Evolutionary conservation across 2,888 invertebrate species (phyloP).

Genomic region (Clistopyga incitator): DNA sequence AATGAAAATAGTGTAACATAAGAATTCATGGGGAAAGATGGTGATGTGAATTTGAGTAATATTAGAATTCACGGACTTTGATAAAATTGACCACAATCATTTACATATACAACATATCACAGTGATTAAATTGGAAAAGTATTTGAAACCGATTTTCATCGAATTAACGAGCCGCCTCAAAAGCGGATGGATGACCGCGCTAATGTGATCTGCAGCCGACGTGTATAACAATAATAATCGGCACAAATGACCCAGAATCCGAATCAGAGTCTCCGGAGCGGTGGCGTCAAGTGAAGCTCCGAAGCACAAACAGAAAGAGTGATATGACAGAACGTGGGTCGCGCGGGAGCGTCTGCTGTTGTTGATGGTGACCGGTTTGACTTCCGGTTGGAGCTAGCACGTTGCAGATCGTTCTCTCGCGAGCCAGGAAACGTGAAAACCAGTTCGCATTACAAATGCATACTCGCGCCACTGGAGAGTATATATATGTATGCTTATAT

Average conservation of each 20-base stretch:
- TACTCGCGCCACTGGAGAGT: constrained; percentile 22
- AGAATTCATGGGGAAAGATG: no score
- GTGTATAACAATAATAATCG: background rate
- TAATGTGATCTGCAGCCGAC: constrained; percentile 3
- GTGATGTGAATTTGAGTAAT: no score
- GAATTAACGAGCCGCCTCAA: background rate
- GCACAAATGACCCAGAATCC: background rate
- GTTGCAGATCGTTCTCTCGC: constrained; percentile 2
- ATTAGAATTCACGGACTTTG: no score
- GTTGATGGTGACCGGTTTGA: background rate
- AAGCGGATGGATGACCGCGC: background rate
- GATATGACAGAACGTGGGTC: background rate
- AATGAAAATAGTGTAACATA: no score
- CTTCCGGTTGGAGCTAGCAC: background rate
- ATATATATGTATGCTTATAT: background rate
- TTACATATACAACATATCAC: no score
- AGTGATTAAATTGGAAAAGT: no score
- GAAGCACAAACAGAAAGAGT: background rate
- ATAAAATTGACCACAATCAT: no score
- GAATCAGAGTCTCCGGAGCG: background rate
- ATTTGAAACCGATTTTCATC: background rate
- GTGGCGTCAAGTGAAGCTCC: background rate
- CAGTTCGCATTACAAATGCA: constrained; percentile 54
- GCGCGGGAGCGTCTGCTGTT: background rate
- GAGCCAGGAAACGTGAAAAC: constrained; percentile 40